Evolutionary conservation across 2,797 vertebrate genomes (phyloP), one percentile per base, ranked within the genome.

Genomic region (Cetoscarus ocellatus): DNA sequence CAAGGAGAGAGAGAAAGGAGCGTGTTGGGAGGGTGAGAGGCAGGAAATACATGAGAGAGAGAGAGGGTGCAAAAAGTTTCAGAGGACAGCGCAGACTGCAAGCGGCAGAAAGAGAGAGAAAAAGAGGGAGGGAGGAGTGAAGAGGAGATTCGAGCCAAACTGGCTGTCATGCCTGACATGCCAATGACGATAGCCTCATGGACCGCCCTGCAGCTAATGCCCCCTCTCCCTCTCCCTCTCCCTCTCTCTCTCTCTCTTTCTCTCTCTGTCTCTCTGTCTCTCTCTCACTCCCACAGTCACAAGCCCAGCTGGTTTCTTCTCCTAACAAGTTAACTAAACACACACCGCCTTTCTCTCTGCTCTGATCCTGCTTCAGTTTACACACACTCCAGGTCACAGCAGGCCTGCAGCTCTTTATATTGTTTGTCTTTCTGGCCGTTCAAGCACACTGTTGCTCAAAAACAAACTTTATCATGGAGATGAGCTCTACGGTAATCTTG

Each of bases 131-230:
- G 68, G 82, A 82, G 66, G 52, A 40, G 70, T 54, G 61, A 62
- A 68, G 61, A 83, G 40, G 84, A 84, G 84, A 86, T 74, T 75
- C 13, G 74, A 87, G 89, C 91, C 62, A 89, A 85, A 83, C 70
- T 80, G 73, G 79, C 77, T 79, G 81, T 73, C 88, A 85, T 86
- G 90, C 75, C 86, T 87, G 65, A 68, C 83, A 94, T 89, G 85
- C 82, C 88, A 85, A 76, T 91, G 92, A 91, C 73, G 86, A 53
- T 50, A 67, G 85, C 88, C 82, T 77, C 89, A 93, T 78, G 80
- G 78, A 58, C 55, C 86, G 83, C 88, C 88, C 90, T 83, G 7
- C 18, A 10, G 61, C 53, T 1, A 7, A 69, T 55, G 4, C 27
- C 27, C 72, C 49, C 15, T 35, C 50, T 57, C 47, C 34, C 9